Base-by-base conservation (phyloP, 1,140 invertebrate species). In the Aphaenogaster floridana region DNA sequence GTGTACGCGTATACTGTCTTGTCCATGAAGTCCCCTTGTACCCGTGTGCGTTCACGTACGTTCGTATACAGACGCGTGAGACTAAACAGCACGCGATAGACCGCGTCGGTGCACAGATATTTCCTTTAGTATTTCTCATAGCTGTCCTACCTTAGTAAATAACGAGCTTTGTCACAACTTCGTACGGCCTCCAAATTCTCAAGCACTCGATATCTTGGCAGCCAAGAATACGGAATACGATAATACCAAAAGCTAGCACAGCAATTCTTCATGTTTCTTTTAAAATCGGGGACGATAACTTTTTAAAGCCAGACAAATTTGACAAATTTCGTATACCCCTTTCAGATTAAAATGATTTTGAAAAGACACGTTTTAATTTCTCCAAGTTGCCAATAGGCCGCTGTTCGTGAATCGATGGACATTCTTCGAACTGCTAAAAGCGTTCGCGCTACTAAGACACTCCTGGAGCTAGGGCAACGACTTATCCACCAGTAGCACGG, bases 401-500 rank as follows among this genome's bases (percentile, higher is more conserved):
- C 13, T 13, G 39, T 17, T 63, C 45, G 61, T 28, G 61, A 59
- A 74, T 61, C 42, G 57, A 88, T 61, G 28, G 68, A 78, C 15
- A 52, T 88, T 91, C 78, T 79, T 89, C 80, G 87, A 52, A 78
- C 50, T 85, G 13, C 48, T 89, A 88, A 72, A 83, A 91, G 89
- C 90, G 63, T 76, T 57, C 52, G 45, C 45, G 68, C 86, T 81
- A 64, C 36, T 48, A 63, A 57, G 66, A 80, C 81, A 92, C 36
- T 87, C 45, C 64, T 64, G 81, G 42, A 79, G 86, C 89, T 88
- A 68, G 36, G 88, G 88, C 83, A 79, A 87, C 81, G 91, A 93
- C 92, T 93, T 93, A 92, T 93, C 92, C 90, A 89, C 89, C 88
- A 85, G 88, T 83, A 86, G 91, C 91, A 92, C 88, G 90, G 90